Evolutionary conservation across 2,888 invertebrate species (phyloP).

Genomic region (Julus scanicus): DNA sequence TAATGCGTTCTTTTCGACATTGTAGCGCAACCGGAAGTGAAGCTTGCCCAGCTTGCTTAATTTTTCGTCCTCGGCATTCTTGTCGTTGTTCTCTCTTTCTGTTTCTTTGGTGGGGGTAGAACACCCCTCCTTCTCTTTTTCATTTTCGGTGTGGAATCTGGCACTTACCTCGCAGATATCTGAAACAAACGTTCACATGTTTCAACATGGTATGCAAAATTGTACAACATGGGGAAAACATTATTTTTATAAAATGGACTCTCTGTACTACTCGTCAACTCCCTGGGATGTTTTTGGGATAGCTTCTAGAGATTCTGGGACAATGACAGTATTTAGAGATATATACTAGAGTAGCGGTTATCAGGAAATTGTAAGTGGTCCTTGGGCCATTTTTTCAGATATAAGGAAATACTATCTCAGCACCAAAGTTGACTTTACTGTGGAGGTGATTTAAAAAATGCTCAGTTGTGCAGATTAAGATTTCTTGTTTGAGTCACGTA

Average conservation of each 20-base stretch:
- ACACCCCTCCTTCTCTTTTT: slow-evolving; percentile 63
- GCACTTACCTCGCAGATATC: slow-evolving; percentile 60
- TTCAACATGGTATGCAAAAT: not conserved
- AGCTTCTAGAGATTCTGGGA: too few relatives aligned
- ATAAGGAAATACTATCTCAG: too few relatives aligned
- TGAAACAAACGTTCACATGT: not conserved
- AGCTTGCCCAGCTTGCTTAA: slow-evolving; percentile 84
- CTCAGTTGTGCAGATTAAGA: too few relatives aligned
- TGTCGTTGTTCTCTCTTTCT: slow-evolving; percentile 66
- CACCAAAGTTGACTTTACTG: too few relatives aligned
- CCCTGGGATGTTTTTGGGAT: not conserved
- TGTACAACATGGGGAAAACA: not conserved
- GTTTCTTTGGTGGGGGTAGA: slow-evolving; percentile 59
- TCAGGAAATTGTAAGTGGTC: too few relatives aligned
- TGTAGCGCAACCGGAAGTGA: slow-evolving; percentile 90
- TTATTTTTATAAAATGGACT: too few relatives aligned
- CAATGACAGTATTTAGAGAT: too few relatives aligned
- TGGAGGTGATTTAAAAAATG: too few relatives aligned
- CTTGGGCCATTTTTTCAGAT: too few relatives aligned
- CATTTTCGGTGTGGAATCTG: slow-evolving; percentile 72
- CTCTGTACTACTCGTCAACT: not conserved
- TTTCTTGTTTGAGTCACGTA: too few relatives aligned
- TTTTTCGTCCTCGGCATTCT: slow-evolving; percentile 66
- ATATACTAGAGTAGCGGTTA: too few relatives aligned
- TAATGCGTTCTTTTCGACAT: slow-evolving; percentile 88